Evolutionary conservation across 2,888 invertebrate species (phyloP).

Genomic region (Cheilosia urbana): DNA sequence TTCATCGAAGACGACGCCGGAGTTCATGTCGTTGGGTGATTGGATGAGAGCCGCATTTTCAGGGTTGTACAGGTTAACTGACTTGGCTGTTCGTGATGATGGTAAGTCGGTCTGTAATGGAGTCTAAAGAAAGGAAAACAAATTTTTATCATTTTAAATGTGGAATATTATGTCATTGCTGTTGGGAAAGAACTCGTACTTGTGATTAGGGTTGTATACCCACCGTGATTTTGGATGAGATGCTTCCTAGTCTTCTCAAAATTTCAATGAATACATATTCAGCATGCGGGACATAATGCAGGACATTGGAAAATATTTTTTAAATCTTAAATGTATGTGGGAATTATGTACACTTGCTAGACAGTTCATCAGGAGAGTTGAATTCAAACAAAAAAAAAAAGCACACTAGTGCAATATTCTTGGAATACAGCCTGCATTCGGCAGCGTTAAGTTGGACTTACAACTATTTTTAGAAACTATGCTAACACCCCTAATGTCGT

Average conservation of each 20-base stretch:
- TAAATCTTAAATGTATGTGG: no score
- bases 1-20: slow-evolving; percentile 57
- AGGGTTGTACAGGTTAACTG: slow-evolving; percentile 5
- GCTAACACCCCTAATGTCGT: no score
- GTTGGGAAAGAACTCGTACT: not conserved
- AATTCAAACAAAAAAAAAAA: no score
- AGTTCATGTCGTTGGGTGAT: slow-evolving; percentile 11
- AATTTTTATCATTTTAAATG: not conserved
- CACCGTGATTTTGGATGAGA: slow-evolving; percentile 24
- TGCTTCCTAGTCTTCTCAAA: not conserved
- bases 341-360: no score
- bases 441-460: no score
- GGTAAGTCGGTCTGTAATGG: slow-evolving; percentile 6
- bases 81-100: slow-evolving; percentile 19
- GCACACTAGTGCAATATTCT: no score
- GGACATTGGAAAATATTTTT: no score
- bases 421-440: no score
- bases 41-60: slow-evolving; percentile 27
- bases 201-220: slow-evolving; percentile 4
- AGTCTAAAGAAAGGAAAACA: slow-evolving; percentile 28
- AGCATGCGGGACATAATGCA: no score
- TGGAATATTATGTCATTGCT: not conserved
- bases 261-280: not conserved
- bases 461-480: no score
- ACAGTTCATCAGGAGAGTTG: no score